Base-by-base conservation (phyloP, 2,797 vertebrate genomes). In the Podarcis siculus region DNA sequence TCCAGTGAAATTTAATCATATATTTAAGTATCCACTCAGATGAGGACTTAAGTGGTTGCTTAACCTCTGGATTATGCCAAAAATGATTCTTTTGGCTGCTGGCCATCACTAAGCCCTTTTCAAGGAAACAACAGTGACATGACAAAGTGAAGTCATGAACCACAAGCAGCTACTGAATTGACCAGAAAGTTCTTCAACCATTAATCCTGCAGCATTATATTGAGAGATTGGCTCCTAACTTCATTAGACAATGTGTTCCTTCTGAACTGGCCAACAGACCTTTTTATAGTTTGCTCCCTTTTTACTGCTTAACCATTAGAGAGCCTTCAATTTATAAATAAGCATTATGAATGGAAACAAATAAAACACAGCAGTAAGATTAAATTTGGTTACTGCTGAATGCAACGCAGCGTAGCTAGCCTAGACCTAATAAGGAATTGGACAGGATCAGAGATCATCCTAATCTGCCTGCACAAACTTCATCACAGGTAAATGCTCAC, bases 41-140 rank as follows among this genome's bases (percentile, higher is more conserved):
- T 8, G 8, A 9, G 66, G 9, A 25, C 2, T 67, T 67, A 67
- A 67, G 27, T 67, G 27, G 66, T 30, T 67, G 66, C 66, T 67
- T 30, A 67, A 30, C 66, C 8, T 30, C 23, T 67, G 8, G 35
- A 39, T 0, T 73, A 58, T 0, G 0, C 75, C 82, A 37, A 35
- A 61, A 45, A 49, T 17, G 79, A 32, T 81, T 64, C 49, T 49
- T 76, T 39, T 69, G 69, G 73, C 27, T n/a, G 75, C 8, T 27
- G 39, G 49, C 19, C 8, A 84, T 7, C 71, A 25, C 30, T 30
- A 55, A 27, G 35, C 49, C n/a, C 66, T 55, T 84, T 72, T 45
- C 25, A 91, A 90, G 76, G 27, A 87, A 91, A 90, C 2, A 86
- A 39, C 61, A 19, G 71, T 0, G 42, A 21, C 19, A 27, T 0